phyloP scores from a whole-genome alignment of 2,113 vertebrate genomes.

The Motacilla alba region DNA sequence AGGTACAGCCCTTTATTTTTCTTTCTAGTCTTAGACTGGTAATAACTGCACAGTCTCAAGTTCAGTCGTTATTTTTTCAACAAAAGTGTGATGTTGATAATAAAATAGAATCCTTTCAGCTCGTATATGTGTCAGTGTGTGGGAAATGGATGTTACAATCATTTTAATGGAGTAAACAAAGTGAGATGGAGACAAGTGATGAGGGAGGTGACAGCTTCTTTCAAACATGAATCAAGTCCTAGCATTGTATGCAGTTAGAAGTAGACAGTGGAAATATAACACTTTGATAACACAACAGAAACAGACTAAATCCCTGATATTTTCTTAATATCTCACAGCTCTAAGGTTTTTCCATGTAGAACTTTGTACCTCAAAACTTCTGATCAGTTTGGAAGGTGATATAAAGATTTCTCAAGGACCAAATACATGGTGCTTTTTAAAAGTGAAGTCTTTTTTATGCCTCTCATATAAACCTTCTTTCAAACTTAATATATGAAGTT shows the following conservation, averaged over 20 bases:
- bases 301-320: background rate
- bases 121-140: background rate
- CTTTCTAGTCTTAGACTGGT: background rate
- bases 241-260: background rate
- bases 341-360: background rate
- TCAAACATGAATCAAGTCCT: background rate
- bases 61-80: background rate
- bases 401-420: background rate
- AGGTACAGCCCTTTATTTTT: background rate
- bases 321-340: background rate
- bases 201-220: background rate
- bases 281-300: background rate
- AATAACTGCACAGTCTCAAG: background rate
- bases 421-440: background rate
- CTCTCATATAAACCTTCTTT: background rate
- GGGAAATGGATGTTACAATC: background rate
- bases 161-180: background rate
- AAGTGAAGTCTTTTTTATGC: background rate
- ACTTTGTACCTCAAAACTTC: background rate
- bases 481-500: background rate
- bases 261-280: background rate
- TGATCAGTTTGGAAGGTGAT: background rate
- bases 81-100: background rate
- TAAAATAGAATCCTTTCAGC: background rate
- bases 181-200: background rate